These are phyloP conservation scores for Oophaga sylvatica DNA, from an alignment of 2,797 vertebrate species.

Conservation along the genomic window DNA sequence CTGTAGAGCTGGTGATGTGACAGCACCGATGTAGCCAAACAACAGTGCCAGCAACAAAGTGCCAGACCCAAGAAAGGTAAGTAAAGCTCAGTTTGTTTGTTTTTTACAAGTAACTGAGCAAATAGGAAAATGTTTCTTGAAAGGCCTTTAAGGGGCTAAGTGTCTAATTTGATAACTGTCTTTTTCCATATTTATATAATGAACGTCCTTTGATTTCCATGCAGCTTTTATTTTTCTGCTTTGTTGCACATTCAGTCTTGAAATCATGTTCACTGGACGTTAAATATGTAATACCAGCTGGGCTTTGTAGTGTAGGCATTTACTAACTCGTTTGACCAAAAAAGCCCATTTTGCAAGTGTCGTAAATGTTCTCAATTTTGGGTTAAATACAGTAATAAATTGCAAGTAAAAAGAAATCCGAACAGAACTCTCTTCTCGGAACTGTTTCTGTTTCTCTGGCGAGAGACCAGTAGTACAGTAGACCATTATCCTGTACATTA, in stretches of 20 bases:
- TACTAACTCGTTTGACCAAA: background rate
- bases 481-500: conserved; percentile 10
- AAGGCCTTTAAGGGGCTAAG: background rate
- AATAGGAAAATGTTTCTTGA: too few relatives aligned
- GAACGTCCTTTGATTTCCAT: background rate
- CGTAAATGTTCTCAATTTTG: background rate
- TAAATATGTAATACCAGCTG: background rate
- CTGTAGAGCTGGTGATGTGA: too few relatives aligned
- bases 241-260: background rate
- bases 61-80: too few relatives aligned
- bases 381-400: background rate
- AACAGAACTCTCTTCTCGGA: background rate
- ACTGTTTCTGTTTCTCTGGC: background rate
- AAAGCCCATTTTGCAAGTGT: background rate
- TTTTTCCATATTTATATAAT: background rate
- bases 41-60: too few relatives aligned
- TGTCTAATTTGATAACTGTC: background rate
- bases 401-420: background rate
- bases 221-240: background rate
- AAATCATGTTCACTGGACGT: background rate
- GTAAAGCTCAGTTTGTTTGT: too few relatives aligned
- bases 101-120: too few relatives aligned
- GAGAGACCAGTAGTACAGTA: conserved; percentile 5
- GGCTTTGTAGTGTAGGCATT: background rate
- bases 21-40: too few relatives aligned